Evolutionary conservation across 2,113 vertebrate genomes (phyloP).

Genomic region (Brachyhypopomus occidentalis): DNA sequence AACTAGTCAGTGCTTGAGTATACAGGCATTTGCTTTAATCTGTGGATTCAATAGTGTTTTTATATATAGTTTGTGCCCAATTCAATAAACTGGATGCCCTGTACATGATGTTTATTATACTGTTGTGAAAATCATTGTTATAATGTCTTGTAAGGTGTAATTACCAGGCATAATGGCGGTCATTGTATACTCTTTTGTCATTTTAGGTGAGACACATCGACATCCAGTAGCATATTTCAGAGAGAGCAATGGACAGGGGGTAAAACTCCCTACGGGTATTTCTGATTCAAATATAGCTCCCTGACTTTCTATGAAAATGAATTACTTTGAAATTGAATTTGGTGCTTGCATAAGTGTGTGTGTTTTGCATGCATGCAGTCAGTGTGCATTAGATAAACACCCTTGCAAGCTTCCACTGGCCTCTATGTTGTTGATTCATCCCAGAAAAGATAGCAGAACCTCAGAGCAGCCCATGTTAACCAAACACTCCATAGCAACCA

Average conservation of each 20-base stretch:
- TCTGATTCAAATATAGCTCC: neutral
- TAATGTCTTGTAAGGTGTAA: neutral
- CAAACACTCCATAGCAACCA: constrained; percentile 54
- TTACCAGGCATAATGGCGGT: neutral
- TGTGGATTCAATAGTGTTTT: neutral
- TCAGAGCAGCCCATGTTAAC: constrained; percentile 31
- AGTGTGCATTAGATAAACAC: constrained; percentile 7
- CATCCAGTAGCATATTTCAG: neutral
- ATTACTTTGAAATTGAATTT: neutral
- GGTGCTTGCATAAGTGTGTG: neutral
- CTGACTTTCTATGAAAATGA: neutral
- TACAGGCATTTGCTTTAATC: neutral
- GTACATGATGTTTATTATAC: neutral
- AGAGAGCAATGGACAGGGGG: neutral
- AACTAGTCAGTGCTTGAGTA: neutral
- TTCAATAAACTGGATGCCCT: neutral
- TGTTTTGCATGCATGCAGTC: neutral
- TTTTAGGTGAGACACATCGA: neutral
- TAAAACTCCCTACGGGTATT: neutral
- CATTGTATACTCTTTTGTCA: neutral
- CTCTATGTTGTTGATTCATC: constrained; percentile 26
- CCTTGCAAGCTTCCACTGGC: constrained; percentile 2
- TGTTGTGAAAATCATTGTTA: neutral
- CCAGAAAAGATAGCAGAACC: constrained; percentile 30
- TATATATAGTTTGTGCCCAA: neutral